Conservation (phyloP, 2,888 invertebrate genomes). For the Eulithis testata region DNA sequence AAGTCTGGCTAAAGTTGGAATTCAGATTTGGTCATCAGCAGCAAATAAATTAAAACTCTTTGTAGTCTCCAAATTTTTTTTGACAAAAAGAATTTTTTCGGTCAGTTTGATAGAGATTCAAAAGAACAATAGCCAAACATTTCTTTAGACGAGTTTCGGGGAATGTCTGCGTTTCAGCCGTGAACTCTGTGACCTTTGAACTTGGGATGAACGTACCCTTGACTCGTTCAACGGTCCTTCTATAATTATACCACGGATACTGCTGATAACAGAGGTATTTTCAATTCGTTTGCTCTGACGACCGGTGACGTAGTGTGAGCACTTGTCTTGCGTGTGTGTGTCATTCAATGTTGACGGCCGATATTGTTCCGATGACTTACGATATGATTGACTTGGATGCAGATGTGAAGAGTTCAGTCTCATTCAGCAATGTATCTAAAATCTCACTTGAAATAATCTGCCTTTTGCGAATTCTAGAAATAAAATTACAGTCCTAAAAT, state of each 20-base stretch:
- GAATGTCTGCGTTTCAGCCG: constrained; percentile 47
- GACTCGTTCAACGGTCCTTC: constrained; percentile 73
- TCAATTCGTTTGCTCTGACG: constrained; percentile 52
- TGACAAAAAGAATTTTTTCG: constrained; percentile 5
- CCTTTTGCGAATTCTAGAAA: too few relatives aligned
- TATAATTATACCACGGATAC: constrained; percentile 67
- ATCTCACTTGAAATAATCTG: too few relatives aligned
- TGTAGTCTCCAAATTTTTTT: constrained; percentile 15
- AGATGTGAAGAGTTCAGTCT: too few relatives aligned
- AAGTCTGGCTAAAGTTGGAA: not conserved
- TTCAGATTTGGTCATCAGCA: not conserved
- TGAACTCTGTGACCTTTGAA: constrained; percentile 80
- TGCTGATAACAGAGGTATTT: constrained; percentile 66
- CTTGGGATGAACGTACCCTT: constrained; percentile 81
- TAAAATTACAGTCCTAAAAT: too few relatives aligned
- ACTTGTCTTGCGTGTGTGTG: constrained; percentile 22
- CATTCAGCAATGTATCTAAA: too few relatives aligned
- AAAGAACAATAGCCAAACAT: constrained; percentile 27
- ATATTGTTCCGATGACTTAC: constrained; percentile 11
- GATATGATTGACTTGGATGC: constrained; percentile 1
- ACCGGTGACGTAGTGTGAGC: constrained; percentile 15
- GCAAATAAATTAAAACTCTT: constrained; percentile 13
- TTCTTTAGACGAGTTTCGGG: constrained; percentile 44
- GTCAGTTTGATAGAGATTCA: constrained; percentile 8
- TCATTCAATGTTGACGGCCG: constrained; percentile 22